Percentiles rank a stretch among this genome's conserved stretches.
These are phyloP conservation scores for Meriones psammophilus DNA, from an alignment of 2,797 vertebrate genomes.

Conservation along the genomic window DNA sequence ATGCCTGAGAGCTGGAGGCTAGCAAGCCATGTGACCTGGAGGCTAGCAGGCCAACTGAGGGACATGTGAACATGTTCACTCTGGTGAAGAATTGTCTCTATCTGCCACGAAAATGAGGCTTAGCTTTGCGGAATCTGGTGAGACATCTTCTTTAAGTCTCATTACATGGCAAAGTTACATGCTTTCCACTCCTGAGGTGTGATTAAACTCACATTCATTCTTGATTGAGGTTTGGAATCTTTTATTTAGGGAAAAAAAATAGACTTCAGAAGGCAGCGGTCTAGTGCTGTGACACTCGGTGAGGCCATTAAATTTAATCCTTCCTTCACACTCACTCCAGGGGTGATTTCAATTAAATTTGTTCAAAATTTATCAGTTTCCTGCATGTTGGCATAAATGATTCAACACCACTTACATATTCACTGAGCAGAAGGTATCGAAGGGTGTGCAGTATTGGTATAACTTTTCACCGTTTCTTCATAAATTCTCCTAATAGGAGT, in stretches of 20 bases:
- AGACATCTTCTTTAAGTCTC: slow-evolving; percentile 85
- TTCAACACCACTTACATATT: slow-evolving; percentile 87
- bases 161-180: slow-evolving; percentile 77
- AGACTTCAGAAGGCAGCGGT: slow-evolving; percentile 81
- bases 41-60: accelerated
- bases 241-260: slow-evolving; percentile 79
- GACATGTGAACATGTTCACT: too few relatives aligned
- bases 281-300: slow-evolving; percentile 70
- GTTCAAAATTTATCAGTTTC: slow-evolving; percentile 90
- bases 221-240: slow-evolving; percentile 83
- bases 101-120: slow-evolving; percentile 62
- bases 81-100: slow-evolving; percentile 13
- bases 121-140: slow-evolving; percentile 76
- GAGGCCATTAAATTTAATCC: slow-evolving; percentile 88
- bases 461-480: slow-evolving; percentile 86
- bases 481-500: slow-evolving; percentile 84
- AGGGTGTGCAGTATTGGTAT: slow-evolving; percentile 85
- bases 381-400: slow-evolving; percentile 90
- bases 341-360: slow-evolving; percentile 91
- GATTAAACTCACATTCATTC: slow-evolving; percentile 86
- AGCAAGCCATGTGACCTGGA: accelerated
- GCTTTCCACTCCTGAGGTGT: slow-evolving; percentile 84
- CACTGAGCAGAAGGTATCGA: slow-evolving; percentile 82
- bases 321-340: slow-evolving; percentile 88
- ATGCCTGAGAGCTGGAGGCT: neutral